Percentiles rank a stretch among this genome's conserved stretches.
Conservation (phyloP, 37 sponge, comb jelly and placozoan species). For the Beroe ovata region DNA sequence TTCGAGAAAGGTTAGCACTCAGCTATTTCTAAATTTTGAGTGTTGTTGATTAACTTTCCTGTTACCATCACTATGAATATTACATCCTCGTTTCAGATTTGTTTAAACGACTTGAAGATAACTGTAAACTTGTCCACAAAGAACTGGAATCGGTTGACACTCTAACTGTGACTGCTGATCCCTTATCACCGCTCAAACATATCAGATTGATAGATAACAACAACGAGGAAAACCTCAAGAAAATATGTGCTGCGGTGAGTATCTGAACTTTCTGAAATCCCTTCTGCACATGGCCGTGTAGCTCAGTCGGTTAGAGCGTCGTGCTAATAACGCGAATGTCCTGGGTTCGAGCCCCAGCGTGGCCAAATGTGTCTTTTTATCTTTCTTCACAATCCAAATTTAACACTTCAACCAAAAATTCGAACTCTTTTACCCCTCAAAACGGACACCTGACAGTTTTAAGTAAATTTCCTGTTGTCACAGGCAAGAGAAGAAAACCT, state of each 20-base stretch:
- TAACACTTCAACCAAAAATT: too few relatives aligned
- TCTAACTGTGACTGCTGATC: conserved; percentile 23
- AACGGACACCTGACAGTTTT: too few relatives aligned
- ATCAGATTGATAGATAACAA: conserved; percentile 48
- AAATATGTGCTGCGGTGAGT: conserved; percentile 19
- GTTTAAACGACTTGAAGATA: neutral
- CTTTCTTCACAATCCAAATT: too few relatives aligned
- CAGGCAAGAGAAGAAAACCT: conserved; percentile 19
- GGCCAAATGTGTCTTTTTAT: conserved; percentile 10
- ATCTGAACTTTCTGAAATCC: neutral
- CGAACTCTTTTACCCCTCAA: too few relatives aligned
- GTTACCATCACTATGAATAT: neutral
- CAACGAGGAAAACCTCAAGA: conserved; percentile 21
- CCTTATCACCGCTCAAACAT: conserved; percentile 44
- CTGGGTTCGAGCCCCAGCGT: conserved; percentile 67
- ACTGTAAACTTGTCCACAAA: neutral
- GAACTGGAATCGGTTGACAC: conserved; percentile 14
- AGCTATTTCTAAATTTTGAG: too few relatives aligned
- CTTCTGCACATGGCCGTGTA: conserved; percentile 65
- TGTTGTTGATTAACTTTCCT: neutral
- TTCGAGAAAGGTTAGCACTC: conserved; percentile 71
- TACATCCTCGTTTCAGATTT: conserved; percentile 8
- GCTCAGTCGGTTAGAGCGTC: conserved; percentile 68
- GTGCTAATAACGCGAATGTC: conserved; percentile 69
- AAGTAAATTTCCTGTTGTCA: too few relatives aligned